Evolutionary conservation across 2,797 vertebrate species (phyloP).

Genomic region (Chrysocyon brachyurus): DNA sequence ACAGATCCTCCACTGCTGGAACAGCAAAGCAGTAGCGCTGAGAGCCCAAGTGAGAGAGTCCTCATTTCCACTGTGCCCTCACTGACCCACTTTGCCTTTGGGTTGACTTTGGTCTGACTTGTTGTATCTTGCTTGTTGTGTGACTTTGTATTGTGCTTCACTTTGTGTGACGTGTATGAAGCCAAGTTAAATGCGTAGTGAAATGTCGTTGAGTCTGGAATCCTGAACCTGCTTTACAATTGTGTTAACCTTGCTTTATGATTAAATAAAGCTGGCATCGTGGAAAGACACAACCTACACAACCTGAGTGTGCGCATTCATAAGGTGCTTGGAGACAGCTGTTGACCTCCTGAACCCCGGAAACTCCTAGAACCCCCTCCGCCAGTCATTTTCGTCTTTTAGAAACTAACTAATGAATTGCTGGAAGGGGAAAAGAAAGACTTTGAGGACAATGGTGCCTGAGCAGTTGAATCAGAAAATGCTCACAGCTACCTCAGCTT

Average conservation of each 20-base stretch:
- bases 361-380: not conserved
- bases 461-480: not conserved
- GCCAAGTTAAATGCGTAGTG: not conserved
- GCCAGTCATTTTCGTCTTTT: not conserved
- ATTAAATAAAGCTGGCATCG: not conserved
- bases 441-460: not conserved
- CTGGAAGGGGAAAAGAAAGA: not conserved
- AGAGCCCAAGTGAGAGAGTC: not conserved
- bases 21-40: not conserved
- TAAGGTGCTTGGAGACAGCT: not conserved
- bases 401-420: not conserved
- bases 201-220: not conserved
- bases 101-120: not conserved
- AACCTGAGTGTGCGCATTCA: not conserved
- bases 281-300: not conserved
- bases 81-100: not conserved
- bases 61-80: not conserved
- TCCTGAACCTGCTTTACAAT: not conserved
- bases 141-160: not conserved
- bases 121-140: not conserved
- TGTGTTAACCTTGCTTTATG: not conserved
- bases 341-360: not conserved
- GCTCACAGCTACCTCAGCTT: not conserved
- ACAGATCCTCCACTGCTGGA: not conserved
- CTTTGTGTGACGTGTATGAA: not conserved